These are phyloP conservation scores for Galaxias olidus DNA, from an alignment of 2,797 vertebrate genomes.

Conservation along the genomic window DNA sequence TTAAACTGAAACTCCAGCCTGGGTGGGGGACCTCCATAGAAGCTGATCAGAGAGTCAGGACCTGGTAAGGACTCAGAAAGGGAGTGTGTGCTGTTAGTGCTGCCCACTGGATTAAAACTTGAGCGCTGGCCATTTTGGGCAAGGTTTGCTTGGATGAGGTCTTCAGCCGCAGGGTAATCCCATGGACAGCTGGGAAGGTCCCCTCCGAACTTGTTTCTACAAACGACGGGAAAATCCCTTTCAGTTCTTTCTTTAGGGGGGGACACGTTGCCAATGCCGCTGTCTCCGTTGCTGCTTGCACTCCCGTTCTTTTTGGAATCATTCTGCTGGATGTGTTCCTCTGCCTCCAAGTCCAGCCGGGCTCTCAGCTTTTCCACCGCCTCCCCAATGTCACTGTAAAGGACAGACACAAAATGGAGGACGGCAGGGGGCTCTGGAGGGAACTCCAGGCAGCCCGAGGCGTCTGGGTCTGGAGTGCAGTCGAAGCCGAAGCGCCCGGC, in stretches of 20 bases:
- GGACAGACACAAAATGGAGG: slow-evolving; percentile 90
- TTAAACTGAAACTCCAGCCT: slow-evolving; percentile 78
- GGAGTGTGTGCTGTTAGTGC: slow-evolving; percentile 51
- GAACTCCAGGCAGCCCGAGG: slow-evolving; percentile 90
- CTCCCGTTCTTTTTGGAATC: slow-evolving; percentile 80
- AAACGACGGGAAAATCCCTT: slow-evolving; percentile 84
- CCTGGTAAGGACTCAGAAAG: slow-evolving; percentile 79
- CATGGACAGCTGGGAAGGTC: slow-evolving; percentile 79
- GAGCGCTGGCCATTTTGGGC: slow-evolving; percentile 75
- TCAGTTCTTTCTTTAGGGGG: slow-evolving; percentile 85
- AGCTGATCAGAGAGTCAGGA: slow-evolving; percentile 70
- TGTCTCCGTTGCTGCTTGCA: slow-evolving; percentile 81
- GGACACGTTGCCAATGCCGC: slow-evolving; percentile 89
- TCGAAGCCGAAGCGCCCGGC: slow-evolving; percentile 87
- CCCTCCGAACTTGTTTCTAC: slow-evolving; percentile 73
- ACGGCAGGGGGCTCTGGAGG: slow-evolving; percentile 88
- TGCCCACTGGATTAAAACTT: slow-evolving; percentile 44
- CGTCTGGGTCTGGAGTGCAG: slow-evolving; percentile 91
- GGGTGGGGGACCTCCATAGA: slow-evolving; percentile 77
- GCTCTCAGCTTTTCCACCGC: slow-evolving; percentile 86
- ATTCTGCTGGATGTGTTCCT: slow-evolving; percentile 78
- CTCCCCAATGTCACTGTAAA: slow-evolving; percentile 92
- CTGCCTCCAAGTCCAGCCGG: slow-evolving; percentile 84
- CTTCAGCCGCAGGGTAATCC: slow-evolving; percentile 72
- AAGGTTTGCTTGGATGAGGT: slow-evolving; percentile 52